Base-by-base conservation (phyloP, 2,113 vertebrate genomes). In the Athene cunicularia region DNA sequence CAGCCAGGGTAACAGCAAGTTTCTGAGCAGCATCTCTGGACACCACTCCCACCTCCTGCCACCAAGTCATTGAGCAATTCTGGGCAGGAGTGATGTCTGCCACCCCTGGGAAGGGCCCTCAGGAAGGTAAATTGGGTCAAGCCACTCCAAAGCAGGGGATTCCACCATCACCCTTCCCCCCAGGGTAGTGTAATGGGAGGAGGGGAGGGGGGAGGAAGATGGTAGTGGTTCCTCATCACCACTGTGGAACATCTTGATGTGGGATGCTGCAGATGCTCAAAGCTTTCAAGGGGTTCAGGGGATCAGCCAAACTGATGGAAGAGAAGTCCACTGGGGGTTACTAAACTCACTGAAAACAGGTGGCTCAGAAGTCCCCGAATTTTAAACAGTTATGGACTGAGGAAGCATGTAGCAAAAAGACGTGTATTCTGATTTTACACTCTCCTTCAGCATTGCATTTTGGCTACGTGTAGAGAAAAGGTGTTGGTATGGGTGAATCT, bases 201-300 rank as follows among this genome's bases (percentile, higher is more conserved):
- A 41, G 20, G 14, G 41, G 16, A 39, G 7, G 9, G 4, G 8
- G 59, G 6, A 41, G 12, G n/a, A 66, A 20, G 60, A 11, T 11
- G 23, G 4, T 45, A 23, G 27, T n/a, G 37, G 32, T 28, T 75
- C 39, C 62, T 75, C 26, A 55, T 24, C 24, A 60, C 13, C 28
- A 7, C 2, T 23, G 58, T 0, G 11, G 55, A 33, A 12, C 21
- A 20, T 12, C 24, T 66, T 22, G 8, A 3, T 30, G 41, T 0
- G 1, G 80, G 59, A 17, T 33, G 55, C 20, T 87, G 49, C 1
- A 6, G 80, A 28, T 18, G 19, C 28, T 24, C 35, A 41, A 62
- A 70, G 35, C 62, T 72, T n/a, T 10, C 47, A 32, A 50, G 58
- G 63, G 47, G 21, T 37, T 32, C 50, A 53, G 63, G 49, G 23